Conservation (phyloP, 2,888 invertebrate species). For the Euclidia mi region DNA sequence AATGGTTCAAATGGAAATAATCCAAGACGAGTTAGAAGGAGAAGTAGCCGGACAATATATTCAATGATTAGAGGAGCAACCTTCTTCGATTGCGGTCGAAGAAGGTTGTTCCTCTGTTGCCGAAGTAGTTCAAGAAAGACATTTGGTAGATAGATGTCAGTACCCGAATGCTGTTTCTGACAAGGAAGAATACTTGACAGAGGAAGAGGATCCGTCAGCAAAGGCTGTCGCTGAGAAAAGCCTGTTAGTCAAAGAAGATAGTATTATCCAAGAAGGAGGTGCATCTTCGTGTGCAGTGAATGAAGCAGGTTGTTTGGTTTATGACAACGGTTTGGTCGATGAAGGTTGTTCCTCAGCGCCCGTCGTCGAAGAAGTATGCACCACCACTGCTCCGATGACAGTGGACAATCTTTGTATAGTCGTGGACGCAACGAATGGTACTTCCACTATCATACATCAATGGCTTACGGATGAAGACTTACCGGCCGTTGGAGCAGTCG, state of each 20-base stretch:
- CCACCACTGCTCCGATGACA: neutral
- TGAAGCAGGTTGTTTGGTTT: neutral
- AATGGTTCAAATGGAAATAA: slow-evolving; percentile 73
- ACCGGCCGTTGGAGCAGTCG: slow-evolving; percentile 4
- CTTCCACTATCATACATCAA: slow-evolving; percentile 12
- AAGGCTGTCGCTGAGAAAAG: no score
- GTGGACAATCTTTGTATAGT: slow-evolving; percentile 5
- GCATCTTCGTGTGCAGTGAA: neutral
- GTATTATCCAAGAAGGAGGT: neutral
- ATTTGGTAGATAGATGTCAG: neutral
- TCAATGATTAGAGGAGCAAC: slow-evolving; percentile 37
- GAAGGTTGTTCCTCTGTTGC: slow-evolving; percentile 13
- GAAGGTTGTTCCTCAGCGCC: neutral
- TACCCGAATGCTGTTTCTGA: neutral
- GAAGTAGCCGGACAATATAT: slow-evolving; percentile 60
- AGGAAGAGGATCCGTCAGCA: neutral
- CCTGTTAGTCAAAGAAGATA: no score
- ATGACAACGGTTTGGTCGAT: neutral
- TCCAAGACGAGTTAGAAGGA: slow-evolving; percentile 67
- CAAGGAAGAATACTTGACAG: neutral
- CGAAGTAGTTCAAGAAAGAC: neutral
- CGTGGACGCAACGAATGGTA: slow-evolving; percentile 12
- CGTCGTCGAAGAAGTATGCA: neutral
- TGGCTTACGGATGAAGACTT: slow-evolving; percentile 21
- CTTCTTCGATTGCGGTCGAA: slow-evolving; percentile 9